Evolutionary conservation across 2,797 vertebrate genomes (phyloP).

Genomic region (Eidolon dupreanum): DNA sequence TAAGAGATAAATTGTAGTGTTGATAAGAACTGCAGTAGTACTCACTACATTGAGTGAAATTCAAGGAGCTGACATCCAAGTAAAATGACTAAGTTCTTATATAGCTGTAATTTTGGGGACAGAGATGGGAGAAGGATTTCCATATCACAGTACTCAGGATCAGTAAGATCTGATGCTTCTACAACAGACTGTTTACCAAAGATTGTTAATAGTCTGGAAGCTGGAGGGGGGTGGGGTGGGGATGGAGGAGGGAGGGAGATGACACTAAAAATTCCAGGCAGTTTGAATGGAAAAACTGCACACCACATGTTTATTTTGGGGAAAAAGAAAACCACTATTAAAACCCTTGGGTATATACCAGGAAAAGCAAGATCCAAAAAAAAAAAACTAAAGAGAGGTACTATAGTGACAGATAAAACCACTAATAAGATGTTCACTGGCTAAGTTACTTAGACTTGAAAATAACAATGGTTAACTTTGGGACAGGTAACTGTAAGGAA

Average conservation of each 20-base stretch:
- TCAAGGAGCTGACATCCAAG: background rate
- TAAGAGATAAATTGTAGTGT: background rate
- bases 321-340: background rate
- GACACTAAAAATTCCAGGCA: background rate
- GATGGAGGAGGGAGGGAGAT: background rate
- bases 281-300: background rate
- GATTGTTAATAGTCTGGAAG: background rate
- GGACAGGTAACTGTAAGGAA: background rate
- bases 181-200: background rate
- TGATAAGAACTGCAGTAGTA: background rate
- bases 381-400: background rate
- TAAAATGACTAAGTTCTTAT: background rate
- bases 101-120: background rate
- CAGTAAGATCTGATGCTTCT: background rate
- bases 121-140: background rate
- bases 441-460: background rate
- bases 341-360: background rate
- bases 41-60: background rate
- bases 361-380: background rate
- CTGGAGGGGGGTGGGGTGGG: no score
- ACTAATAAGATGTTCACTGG: background rate
- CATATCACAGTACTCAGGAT: background rate
- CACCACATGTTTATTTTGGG: background rate
- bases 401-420: background rate
- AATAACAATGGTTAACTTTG: background rate